These are phyloP conservation scores for Blera fallax DNA, from an alignment of 2,888 invertebrate genomes.

Conservation along the genomic window DNA sequence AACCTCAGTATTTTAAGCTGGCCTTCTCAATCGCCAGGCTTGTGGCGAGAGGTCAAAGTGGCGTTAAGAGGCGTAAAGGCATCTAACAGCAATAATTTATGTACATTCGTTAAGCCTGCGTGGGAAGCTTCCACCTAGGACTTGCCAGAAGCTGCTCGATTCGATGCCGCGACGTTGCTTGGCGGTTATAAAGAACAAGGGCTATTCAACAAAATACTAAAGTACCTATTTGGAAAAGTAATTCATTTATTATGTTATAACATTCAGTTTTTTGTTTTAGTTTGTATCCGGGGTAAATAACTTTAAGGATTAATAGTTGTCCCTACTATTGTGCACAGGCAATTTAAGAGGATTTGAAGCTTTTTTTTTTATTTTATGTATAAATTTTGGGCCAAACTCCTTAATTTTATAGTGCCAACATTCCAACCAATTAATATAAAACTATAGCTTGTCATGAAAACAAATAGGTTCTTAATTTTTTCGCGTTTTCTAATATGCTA, in stretches of 20 bases:
- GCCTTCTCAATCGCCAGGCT: neutral
- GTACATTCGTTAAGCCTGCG: neutral
- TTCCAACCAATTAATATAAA: neutral
- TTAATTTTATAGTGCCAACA: neutral
- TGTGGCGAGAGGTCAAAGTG: neutral
- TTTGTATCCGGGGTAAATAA: neutral
- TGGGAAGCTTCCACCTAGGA: neutral
- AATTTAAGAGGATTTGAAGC: neutral
- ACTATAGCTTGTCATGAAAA: too few relatives aligned
- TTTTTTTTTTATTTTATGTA: neutral
- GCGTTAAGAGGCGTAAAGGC: neutral
- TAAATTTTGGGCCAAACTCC: neutral
- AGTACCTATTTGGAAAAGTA: neutral
- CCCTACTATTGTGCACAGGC: neutral
- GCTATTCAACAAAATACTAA: too few relatives aligned
- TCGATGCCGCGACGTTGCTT: neutral
- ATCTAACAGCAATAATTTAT: neutral
- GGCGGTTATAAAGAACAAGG: too few relatives aligned
- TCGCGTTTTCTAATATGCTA: neutral
- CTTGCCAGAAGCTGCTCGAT: neutral
- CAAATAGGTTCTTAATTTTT: neutral
- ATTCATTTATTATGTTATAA: neutral
- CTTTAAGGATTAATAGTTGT: neutral
- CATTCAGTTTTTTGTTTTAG: neutral
- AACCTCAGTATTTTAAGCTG: neutral